Evolutionary conservation across 1,140 invertebrate species (phyloP).

Genomic region (Drosophila mayri): DNA sequence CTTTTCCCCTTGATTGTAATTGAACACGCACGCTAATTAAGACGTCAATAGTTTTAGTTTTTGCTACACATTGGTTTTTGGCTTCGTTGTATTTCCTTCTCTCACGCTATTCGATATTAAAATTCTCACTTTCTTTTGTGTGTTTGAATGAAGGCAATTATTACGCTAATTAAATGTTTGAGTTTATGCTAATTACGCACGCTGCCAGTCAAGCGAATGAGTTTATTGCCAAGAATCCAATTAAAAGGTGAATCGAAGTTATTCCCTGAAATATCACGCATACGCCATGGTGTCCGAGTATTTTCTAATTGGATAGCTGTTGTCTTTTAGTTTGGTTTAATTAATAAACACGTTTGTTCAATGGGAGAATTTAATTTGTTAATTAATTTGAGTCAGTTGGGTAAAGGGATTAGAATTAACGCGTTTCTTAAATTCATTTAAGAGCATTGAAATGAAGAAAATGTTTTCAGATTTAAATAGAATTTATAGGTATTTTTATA

Average conservation of each 20-base stretch:
- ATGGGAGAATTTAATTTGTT: neutral
- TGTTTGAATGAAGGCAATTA: slow-evolving; percentile 68
- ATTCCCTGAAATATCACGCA: slow-evolving; percentile 44
- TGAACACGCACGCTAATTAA: slow-evolving; percentile 83
- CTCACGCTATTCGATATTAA: slow-evolving; percentile 16
- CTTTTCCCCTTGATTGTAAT: slow-evolving; percentile 55
- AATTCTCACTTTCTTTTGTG: slow-evolving; percentile 54
- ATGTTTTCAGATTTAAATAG: neutral
- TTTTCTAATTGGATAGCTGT: slow-evolving; percentile 19
- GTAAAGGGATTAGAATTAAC: neutral
- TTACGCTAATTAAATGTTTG: slow-evolving; percentile 78
- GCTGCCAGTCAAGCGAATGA: slow-evolving; percentile 45
- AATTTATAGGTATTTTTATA: too few relatives aligned
- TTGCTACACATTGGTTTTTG: slow-evolving; percentile 50
- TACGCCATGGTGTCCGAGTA: slow-evolving; percentile 13
- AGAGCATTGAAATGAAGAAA: neutral
- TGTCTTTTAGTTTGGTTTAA: slow-evolving; percentile 8
- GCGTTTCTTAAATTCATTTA: neutral
- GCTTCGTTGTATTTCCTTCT: slow-evolving; percentile 1
- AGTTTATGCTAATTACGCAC: slow-evolving; percentile 75
- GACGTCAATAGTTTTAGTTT: slow-evolving; percentile 78
- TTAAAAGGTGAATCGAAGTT: slow-evolving; percentile 40
- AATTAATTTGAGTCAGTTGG: neutral
- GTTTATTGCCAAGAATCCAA: slow-evolving; percentile 51
- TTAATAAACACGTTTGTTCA: slow-evolving; percentile 1